Base-by-base conservation (phyloP, 1,140 invertebrate genomes). In the Hylyphantes graminicola region DNA sequence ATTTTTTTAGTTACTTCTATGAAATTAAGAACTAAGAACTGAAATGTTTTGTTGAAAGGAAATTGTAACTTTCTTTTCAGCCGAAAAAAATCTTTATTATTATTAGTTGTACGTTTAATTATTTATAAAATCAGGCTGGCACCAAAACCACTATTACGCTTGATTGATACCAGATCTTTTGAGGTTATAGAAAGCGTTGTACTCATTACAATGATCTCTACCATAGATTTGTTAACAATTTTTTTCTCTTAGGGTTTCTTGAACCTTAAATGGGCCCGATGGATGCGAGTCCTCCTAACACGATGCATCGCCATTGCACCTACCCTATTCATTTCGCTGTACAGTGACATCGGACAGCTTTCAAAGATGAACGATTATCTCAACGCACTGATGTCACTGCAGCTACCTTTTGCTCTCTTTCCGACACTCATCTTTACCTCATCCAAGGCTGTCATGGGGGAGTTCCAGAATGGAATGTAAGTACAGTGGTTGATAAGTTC, bases 401-500 rank as follows among this genome's bases (percentile, higher is more conserved):
- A 96, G 87, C 88, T 96, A 79, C 94, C 94, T 7, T 96, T 96
- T 89, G 94, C 96, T 21, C 92, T 95, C 9, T 90, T 98, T 82
- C 96, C 96, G 21, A 94, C 95, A 0, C 93, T 98, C 51, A 95
- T 96, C 0, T 97, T 98, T 88, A 97, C 96, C 0, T 94, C 94
- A 77, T 94, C 94, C 87, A 89, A 90, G 76, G 90, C 91, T 67
- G 93, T 97, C 6, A 98, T 98, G 96, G 94, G 95, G 64, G 93
- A 94, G 86, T 96, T 95, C 88, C 92, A 91, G 63, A 95, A 94
- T 90, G 93, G 94, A 91, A 87, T 91, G 93, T 94, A 91, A 89
- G 93, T 90, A 82, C 61, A 35, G 35, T 35, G 35, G 35, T 35
- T 35, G 1, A 35, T 35, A 35, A 35, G 35, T 35, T 35, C 35